phyloP scores from a whole-genome alignment of 2,888 invertebrate genomes.

The Synanthedon myopaeformis region DNA sequence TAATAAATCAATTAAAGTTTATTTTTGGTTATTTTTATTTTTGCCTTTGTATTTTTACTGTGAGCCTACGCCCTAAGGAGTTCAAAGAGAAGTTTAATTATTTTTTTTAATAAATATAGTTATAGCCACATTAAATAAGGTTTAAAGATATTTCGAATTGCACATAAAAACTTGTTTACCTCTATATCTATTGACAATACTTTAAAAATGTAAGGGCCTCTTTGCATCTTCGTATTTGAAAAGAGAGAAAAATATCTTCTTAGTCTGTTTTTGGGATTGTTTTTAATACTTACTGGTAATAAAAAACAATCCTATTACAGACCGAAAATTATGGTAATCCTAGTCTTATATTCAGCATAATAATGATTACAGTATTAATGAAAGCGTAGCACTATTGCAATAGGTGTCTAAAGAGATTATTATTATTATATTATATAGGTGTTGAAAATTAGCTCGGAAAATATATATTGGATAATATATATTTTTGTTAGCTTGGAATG shows the following conservation, averaged over 20 bases:
- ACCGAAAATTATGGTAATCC: conserved; percentile 9
- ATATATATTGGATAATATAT: conserved; percentile 25
- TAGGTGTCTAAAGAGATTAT: conserved; percentile 34
- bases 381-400: conserved; percentile 12
- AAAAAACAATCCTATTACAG: conserved; percentile 13
- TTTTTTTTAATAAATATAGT: background rate
- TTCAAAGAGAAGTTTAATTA: conserved; percentile 14
- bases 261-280: no score
- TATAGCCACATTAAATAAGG: background rate
- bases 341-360: conserved; percentile 14
- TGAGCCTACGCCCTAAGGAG: conserved; percentile 18
- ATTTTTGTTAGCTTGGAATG: conserved; percentile 54
- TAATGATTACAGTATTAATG: conserved; percentile 16
- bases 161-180: background rate
- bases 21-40: conserved; percentile 33
- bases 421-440: conserved; percentile 27
- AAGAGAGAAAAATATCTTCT: no score
- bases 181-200: background rate
- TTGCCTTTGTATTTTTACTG: conserved; percentile 23
- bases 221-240: no score
- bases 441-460: conserved; percentile 21
- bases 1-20: conserved; percentile 55
- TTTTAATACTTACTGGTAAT: no score
- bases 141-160: background rate
- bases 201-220: background rate